Evolutionary conservation across 2,797 vertebrate genomes (phyloP).

Genomic region (Scleropages formosus): DNA sequence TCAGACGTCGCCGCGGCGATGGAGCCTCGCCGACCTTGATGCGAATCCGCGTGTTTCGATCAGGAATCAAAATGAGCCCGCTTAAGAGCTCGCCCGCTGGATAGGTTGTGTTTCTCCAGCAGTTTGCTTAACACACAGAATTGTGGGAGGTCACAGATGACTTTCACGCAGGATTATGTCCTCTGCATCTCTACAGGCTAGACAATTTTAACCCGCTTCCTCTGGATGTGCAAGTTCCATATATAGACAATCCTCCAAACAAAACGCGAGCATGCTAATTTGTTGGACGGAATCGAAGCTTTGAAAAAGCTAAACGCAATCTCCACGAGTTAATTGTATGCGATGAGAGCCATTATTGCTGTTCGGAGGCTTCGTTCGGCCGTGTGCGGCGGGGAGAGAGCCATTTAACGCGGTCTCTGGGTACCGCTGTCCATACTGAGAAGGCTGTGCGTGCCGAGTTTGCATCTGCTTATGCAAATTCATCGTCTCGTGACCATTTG

Average conservation of each 20-base stretch:
- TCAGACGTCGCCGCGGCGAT: background rate
- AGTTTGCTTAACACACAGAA: constrained; percentile 17
- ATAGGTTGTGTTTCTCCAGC: constrained; percentile 16
- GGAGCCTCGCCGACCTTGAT: constrained; percentile 7
- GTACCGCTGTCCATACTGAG: background rate
- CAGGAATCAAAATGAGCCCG: constrained; percentile 6
- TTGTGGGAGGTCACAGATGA: background rate
- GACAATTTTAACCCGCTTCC: background rate
- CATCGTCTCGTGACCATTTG: constrained; percentile 1
- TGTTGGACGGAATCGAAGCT: background rate
- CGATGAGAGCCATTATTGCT: constrained; percentile 17
- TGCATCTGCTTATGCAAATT: constrained; percentile 15
- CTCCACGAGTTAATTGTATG: background rate
- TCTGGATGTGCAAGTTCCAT: background rate
- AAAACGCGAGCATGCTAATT: background rate
- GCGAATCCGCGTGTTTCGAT: constrained; percentile 1
- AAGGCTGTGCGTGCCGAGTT: background rate
- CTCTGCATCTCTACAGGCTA: background rate
- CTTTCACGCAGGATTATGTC: background rate
- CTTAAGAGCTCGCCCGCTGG: constrained; percentile 13
- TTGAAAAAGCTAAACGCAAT: background rate
- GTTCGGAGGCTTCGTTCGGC: constrained; percentile 16
- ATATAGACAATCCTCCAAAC: background rate
- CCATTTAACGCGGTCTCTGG: constrained; percentile 8
- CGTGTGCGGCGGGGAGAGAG: background rate